These are phyloP conservation scores for Nyctereutes procyonoides DNA, from an alignment of 2,113 vertebrate species.

Conservation along the genomic window DNA sequence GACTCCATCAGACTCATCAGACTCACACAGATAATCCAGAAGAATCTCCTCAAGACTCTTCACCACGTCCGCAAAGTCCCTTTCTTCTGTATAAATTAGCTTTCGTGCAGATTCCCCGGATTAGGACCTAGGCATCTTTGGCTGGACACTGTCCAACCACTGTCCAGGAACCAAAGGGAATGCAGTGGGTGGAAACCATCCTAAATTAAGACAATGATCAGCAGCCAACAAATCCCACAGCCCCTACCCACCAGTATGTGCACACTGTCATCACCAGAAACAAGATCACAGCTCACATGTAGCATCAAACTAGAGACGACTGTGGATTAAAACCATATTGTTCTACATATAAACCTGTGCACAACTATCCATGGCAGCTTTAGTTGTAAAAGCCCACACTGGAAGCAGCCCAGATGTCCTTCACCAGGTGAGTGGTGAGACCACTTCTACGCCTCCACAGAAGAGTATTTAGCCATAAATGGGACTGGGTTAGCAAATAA, in stretches of 20 bases:
- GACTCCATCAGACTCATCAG: neutral
- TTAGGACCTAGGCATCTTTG: neutral
- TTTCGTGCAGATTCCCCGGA: neutral
- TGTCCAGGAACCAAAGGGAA: neutral
- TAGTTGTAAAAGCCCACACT: neutral
- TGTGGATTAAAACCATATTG: neutral
- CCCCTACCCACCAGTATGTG: accelerated
- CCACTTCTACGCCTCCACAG: too few relatives aligned
- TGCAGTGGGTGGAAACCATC: neutral
- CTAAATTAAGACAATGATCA: neutral
- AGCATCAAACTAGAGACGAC: neutral
- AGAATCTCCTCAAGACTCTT: neutral
- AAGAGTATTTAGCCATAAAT: neutral
- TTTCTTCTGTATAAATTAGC: neutral
- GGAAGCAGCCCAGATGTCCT: too few relatives aligned
- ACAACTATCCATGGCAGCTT: neutral
- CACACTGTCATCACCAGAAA: neutral
- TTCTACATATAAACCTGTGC: neutral
- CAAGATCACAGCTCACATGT: neutral
- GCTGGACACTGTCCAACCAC: neutral
- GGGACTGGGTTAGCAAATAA: too few relatives aligned
- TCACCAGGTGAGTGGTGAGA: neutral
- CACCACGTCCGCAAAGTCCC: neutral
- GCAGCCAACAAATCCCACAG: neutral
- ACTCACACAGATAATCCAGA: neutral